Evolutionary conservation across 2,888 invertebrate genomes (phyloP).

Genomic region (Parnassius smintheus): DNA sequence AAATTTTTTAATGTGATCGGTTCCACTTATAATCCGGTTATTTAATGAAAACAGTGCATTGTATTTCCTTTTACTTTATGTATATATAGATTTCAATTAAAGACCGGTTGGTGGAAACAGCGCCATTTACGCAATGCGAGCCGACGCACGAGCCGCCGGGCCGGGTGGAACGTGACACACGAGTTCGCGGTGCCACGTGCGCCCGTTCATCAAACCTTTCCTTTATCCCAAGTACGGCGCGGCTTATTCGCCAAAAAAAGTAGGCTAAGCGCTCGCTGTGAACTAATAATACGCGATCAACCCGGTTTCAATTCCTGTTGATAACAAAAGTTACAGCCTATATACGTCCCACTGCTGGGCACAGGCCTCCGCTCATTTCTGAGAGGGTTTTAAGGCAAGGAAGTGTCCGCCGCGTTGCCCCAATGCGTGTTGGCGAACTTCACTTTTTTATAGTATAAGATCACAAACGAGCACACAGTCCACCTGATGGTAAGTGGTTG

Average conservation of each 20-base stretch:
- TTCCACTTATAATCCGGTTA: background rate
- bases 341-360: no score
- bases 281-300: no score
- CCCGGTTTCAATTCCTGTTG: no score
- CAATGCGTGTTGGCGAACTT: no score
- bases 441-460: no score
- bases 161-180: background rate
- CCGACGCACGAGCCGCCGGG: background rate
- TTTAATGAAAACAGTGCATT: background rate
- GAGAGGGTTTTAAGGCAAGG: no score
- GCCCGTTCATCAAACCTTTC: background rate
- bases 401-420: no score
- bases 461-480: no score
- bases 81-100: background rate
- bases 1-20: background rate
- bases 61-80: background rate
- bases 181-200: conserved; percentile 9
- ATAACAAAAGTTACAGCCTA: no score
- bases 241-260: background rate
- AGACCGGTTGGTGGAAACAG: background rate
- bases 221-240: background rate
- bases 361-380: no score
- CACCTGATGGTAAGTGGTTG: no score
- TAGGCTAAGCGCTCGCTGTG: no score
- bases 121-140: background rate